Evolutionary conservation across 2,797 vertebrate genomes (phyloP), one percentile per base, ranked within the genome.

Genomic region (Hephaestus fuliginosus): DNA sequence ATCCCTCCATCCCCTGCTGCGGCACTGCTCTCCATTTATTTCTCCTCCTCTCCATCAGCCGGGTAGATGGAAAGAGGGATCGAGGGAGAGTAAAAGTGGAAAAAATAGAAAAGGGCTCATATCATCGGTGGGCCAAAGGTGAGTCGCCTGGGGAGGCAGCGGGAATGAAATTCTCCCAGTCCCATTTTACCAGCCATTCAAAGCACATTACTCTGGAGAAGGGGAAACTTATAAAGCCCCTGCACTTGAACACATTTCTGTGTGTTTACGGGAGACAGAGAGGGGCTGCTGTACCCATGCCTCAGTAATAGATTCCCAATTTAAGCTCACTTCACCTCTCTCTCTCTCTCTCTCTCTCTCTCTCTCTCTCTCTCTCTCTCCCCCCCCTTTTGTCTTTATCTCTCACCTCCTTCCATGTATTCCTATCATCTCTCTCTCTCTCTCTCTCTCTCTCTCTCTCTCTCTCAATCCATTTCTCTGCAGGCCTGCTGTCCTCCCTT

Each of bases 121-220:
- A 97, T 97, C 96, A 97, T 97, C 94, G 95, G 92, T 93, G 93
- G 96, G 96, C 95, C 96, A 98, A 97, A 98, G 97, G 96, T 97
- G 96, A 97, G 96, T 95, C 96, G 96, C 96, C 96, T 97, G 95
- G 96, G 97, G 96, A 98, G 96, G 96, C 96, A 96, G 95, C 95
- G 93, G 96, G 96, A 97, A 98, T 97, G 96, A 97, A 97, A 98
- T 97, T 97, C 97, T 97, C 97, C 96, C 95, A 94, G 96, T 96
- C 94, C 95, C 95, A 97, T 97, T 97, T 96, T 92, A 89, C 96
- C 94, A 97, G 96, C 95, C 95, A 95, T 97, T 98, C 96, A 97
- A 96, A 96, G 93, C 93, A 94, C 96, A 98, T 97, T 96, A 96
- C 97, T 96, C 95, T 93, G 94, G 94, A 96, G 95, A 97, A 95